Evolutionary conservation across 2,888 invertebrate species (phyloP), one percentile per base, ranked within the genome.

Genomic region (Proisotoma minuta): DNA sequence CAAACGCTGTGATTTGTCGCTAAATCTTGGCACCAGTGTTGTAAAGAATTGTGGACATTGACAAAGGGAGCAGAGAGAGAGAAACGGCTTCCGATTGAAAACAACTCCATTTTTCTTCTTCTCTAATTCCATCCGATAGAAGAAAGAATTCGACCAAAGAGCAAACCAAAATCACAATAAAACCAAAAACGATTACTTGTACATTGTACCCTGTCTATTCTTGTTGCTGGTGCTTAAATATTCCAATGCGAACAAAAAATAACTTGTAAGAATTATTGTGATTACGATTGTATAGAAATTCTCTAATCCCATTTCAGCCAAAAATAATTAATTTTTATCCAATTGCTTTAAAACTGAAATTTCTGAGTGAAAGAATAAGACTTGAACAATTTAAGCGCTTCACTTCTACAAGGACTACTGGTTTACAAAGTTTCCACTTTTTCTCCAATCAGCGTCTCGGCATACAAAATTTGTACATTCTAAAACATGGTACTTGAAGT

Each of bases 401-500:
- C n/a, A n/a, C n/a, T n/a, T n/a, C n/a, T n/a, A n/a, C n/a, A n/a
- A n/a, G n/a, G n/a, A n/a, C n/a, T n/a, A n/a, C n/a, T n/a, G n/a
- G n/a, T n/a, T n/a, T n/a, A n/a, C n/a, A n/a, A n/a, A n/a, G n/a
- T n/a, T n/a, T n/a, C n/a, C n/a, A n/a, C n/a, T n/a, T n/a, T n/a
- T n/a, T n/a, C n/a, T n/a, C n/a, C n/a, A n/a, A n/a, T n/a, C n/a
- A n/a, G n/a, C n/a, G n/a, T n/a, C n/a, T n/a, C n/a, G n/a, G n/a
- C n/a, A n/a, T n/a, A n/a, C n/a, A n/a, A n/a, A n/a, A n/a, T n/a
- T n/a, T n/a, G n/a, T n/a, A n/a, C n/a, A n/a, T n/a, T n/a, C n/a
- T n/a, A n/a, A 65, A 72, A 68, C 70, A 72, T 72, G 72, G 72
- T 72, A 60, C 70, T 72, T 67, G 73, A 73, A 66, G 73, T 73